Conservation (phyloP, 2,888 invertebrate genomes). For the Cryptus viduatorius region DNA sequence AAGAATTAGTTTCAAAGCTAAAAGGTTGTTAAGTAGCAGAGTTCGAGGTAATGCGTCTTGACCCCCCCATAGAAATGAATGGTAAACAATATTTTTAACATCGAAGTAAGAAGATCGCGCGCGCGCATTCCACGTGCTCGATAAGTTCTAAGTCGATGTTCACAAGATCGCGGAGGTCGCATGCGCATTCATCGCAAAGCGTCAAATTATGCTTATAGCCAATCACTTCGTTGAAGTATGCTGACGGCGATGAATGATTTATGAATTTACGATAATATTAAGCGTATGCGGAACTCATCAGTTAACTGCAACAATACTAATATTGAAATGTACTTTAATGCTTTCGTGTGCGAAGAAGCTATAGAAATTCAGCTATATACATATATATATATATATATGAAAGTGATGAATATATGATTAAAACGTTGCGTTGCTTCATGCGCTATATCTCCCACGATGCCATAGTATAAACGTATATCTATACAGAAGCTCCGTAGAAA, state of each 20-base stretch:
- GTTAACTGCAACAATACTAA: constrained; percentile 25
- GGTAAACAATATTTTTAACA: no score
- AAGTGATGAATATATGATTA: not conserved
- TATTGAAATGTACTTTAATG: constrained; percentile 1
- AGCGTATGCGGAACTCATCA: constrained; percentile 39
- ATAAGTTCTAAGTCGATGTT: not conserved
- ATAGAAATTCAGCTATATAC: not conserved
- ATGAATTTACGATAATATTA: constrained; percentile 45
- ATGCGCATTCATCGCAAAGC: not conserved
- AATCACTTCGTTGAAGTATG: constrained; percentile 31
- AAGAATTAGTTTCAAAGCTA: no score
- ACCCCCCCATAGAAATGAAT: no score
- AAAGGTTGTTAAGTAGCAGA: no score
- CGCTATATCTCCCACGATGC: constrained; percentile 15
- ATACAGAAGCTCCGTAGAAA: not conserved
- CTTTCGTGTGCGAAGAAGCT: not conserved
- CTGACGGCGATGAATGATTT: constrained; percentile 57
- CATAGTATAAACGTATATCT: not conserved
- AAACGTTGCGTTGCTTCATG: constrained; percentile 16
- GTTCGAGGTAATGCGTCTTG: no score
- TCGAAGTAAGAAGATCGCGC: no score
- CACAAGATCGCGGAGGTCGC: constrained; percentile 27
- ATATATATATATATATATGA: not conserved
- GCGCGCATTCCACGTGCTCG: constrained; percentile 18
- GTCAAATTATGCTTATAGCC: constrained; percentile 42